These are phyloP conservation scores for Macrobrachium nipponense DNA, from an alignment of 1,140 invertebrate genomes.

Conservation along the genomic window DNA sequence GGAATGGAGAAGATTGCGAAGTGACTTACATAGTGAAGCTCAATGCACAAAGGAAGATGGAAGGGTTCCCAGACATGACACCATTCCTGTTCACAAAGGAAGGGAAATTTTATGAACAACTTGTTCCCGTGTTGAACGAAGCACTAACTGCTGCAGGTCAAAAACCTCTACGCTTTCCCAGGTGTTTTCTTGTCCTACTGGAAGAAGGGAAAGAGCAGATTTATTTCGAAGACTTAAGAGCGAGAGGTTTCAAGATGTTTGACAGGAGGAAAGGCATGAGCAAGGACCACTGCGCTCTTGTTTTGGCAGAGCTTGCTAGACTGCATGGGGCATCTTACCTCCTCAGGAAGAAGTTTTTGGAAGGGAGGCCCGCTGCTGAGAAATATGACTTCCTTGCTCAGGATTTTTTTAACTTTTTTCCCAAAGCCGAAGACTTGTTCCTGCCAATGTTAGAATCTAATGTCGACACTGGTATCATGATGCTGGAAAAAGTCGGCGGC, in stretches of 20 bases:
- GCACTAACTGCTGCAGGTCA: not conserved
- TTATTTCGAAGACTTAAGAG: slow-evolving; percentile 35
- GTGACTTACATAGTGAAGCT: slow-evolving; percentile 45
- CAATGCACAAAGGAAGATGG: not conserved
- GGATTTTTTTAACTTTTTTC: slow-evolving; percentile 36
- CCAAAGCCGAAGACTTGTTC: not conserved
- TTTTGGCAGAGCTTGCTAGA: slow-evolving; percentile 33
- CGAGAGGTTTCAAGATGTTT: slow-evolving; percentile 16
- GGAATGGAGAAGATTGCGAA: not conserved
- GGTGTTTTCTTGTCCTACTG: slow-evolving; percentile 1
- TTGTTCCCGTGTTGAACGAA: slow-evolving; percentile 19
- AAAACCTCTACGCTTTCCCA: slow-evolving; percentile 21
- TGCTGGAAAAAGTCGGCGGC: slow-evolving; percentile 28
- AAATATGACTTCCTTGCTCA: slow-evolving; percentile 15
- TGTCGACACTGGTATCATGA: not conserved
- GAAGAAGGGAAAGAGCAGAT: slow-evolving; percentile 2
- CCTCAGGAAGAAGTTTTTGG: not conserved
- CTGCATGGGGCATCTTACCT: slow-evolving; percentile 43
- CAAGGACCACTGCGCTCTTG: slow-evolving; percentile 15
- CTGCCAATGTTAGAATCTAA: not conserved
- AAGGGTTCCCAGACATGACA: slow-evolving; percentile 17
- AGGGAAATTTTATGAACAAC: slow-evolving; percentile 12
- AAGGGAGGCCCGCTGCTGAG: not conserved
- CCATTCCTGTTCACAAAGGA: slow-evolving; percentile 15
- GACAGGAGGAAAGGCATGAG: slow-evolving; percentile 30